phyloP scores from a whole-genome alignment of 2,888 invertebrate species.

The Aelia acuminata region DNA sequence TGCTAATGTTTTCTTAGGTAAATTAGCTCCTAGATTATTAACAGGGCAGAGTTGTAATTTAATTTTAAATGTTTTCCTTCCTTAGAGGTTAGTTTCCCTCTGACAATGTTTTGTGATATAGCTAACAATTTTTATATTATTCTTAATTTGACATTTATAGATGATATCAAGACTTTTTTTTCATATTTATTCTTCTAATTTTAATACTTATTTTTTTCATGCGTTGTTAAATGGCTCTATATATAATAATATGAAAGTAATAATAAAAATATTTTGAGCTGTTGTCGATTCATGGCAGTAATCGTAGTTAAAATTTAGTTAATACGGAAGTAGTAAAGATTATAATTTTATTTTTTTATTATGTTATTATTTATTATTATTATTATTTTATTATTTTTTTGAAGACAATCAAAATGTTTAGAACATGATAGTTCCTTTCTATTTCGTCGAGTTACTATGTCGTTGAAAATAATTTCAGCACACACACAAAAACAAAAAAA shows the following conservation, averaged over 20 bases:
- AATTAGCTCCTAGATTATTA: not conserved
- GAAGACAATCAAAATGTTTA: slow-evolving; percentile 43
- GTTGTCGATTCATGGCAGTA: not conserved
- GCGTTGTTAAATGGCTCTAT: not conserved
- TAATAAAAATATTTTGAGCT: not conserved
- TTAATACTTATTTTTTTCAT: not conserved
- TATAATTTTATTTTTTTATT: not conserved
- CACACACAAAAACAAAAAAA: slow-evolving; percentile 1
- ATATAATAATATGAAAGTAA: not conserved
- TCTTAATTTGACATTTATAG: slow-evolving; percentile 10
- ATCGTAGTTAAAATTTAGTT: slow-evolving; percentile 20
- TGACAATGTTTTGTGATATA: slow-evolving; percentile 20
- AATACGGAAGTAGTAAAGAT: not conserved
- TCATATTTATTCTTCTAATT: not conserved
- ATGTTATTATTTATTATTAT: too few species aligned
- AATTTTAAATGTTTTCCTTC: slow-evolving; percentile 34
- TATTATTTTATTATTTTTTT: not conserved
- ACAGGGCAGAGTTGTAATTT: not conserved
- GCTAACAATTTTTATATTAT: slow-evolving; percentile 2
- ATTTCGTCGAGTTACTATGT: slow-evolving; percentile 7
- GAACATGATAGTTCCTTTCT: slow-evolving; percentile 44
- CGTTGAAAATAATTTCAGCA: not conserved
- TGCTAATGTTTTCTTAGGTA: slow-evolving; percentile 10
- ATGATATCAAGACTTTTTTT: slow-evolving; percentile 35
- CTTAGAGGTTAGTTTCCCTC: slow-evolving; percentile 24